Base-by-base conservation (phyloP, 2,113 vertebrate genomes). In the Malurus elegans region DNA sequence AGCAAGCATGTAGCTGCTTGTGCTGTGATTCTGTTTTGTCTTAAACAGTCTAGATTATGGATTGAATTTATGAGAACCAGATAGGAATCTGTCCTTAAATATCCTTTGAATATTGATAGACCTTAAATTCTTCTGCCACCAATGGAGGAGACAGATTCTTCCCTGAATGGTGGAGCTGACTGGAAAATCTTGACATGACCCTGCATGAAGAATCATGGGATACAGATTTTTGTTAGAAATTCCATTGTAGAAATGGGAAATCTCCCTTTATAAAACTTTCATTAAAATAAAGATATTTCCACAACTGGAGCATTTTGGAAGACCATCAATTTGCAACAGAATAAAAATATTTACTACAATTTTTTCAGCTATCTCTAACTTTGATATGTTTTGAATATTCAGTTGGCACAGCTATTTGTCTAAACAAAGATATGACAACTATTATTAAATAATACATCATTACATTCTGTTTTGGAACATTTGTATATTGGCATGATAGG, bases 391-490 rank as follows among this genome's bases (percentile, higher is more conserved):
- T 84, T 89, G 65, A 92, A 78, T 84, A 81, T 81, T 89, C 56
- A 60, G 32, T 71, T 93, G 92, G 57, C 25, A 50, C 44, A 88
- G 38, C 44, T 81, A 74, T 91, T 92, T 91, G 56, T 72, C 36
- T 81, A 79, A 85, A 28, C 48, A 84, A 91, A 88, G 25, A 84
- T 81, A 48, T 69, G 31, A 65, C 65, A 92, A 32, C 36, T 85
- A 53, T 88, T 84, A 90, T 60, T 86, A 91, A 95, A 95, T 89
- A 88, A 74, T 84, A 58, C 31, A 92, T 74, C 44, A 31, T 92
- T 81, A 61, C 38, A 48, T 88, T 93, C 42, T 84, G 3, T 66
- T 93, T 89, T 89, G 57, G 28, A 81, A 75, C 26, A 38, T 45
- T 75, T 82, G 34, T 50, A 18, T 75, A 36, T 32, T 82, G 57